Base-by-base conservation (phyloP, 2,888 invertebrate genomes). In the Venusia cambrica region DNA sequence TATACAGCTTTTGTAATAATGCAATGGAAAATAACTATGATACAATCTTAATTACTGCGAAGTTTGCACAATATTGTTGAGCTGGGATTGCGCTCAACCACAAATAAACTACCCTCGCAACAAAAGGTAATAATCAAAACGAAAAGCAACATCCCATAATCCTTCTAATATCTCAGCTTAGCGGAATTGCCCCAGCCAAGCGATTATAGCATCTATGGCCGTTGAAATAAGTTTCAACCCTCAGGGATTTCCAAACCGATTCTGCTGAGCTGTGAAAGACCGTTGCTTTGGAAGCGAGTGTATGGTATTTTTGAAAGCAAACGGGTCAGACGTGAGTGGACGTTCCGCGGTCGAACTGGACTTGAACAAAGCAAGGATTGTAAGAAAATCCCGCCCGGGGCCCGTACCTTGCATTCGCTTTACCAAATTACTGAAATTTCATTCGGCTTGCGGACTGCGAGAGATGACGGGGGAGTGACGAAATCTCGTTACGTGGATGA, bases 391-490 rank as follows among this genome's bases (percentile, higher is more conserved):
- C 83, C 75, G 62, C 68, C 49, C 62, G 71, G 73, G 77, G 68
- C 65, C 64, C 70, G 73, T 77, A 80, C 77, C 85, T 81, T 81
- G 84, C 79, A 78, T 83, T 85, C 80, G 81, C 80, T 84, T 78
- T 77, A 78, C 79, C 68, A 81, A 84, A 85, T 85, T 84, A 84
- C 83, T 79, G 78, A 75, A 84, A 83, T 81, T 83, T 85, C 83
- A 77, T 84, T 83, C 83, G 73, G 78, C 74, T 74, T 80, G 75
- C 70, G 76, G 80, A 76, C 74, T 72, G 62, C 41, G 59, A 54
- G 65, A 59, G 62, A 54, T 61, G 56, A 38, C 24, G 28, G 10
- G 22, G 34, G 67, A 73, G 52, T 27, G 33, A 2, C 2, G 46
- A 62, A 45, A 20, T 19, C 5, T 7, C 47, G 52, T 51, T 55